Percentiles rank a stretch among this genome's conserved stretches.
Evolutionary conservation across 2,888 invertebrate species (phyloP).

Genomic region (Polydesmus complanatus): DNA sequence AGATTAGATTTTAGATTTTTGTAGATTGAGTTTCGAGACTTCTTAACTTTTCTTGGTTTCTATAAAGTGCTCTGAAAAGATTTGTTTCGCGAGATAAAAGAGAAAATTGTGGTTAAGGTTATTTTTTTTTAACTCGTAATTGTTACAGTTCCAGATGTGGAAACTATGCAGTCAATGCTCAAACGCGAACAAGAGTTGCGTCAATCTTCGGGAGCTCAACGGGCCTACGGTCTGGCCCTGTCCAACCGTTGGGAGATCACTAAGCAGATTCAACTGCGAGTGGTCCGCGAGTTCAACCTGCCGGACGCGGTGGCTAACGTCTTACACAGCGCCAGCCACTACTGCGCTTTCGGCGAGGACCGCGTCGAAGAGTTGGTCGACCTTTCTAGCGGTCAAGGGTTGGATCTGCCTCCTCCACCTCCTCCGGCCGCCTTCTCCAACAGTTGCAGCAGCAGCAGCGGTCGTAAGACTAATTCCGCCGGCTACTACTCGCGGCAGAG

Average conservation of each 20-base stretch:
- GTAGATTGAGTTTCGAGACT: too few relatives aligned
- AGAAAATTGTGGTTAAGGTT: too few relatives aligned
- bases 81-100: too few relatives aligned
- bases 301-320: constrained; percentile 76
- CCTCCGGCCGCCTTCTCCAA: neutral
- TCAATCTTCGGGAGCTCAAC: constrained; percentile 59
- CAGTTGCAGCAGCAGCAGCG: neutral
- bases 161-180: constrained; percentile 61
- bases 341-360: constrained; percentile 15
- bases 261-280: constrained; percentile 65
- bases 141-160: constrained; percentile 53
- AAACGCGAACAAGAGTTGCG: constrained; percentile 72
- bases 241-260: constrained; percentile 63
- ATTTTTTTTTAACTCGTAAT: neutral
- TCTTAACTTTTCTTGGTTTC: too few relatives aligned
- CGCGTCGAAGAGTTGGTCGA: neutral
- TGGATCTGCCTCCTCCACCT: neutral
- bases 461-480: neutral
- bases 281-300: constrained; percentile 84
- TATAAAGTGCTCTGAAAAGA: too few relatives aligned
- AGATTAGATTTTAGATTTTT: too few relatives aligned
- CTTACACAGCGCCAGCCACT: constrained; percentile 37
- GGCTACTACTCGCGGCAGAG: neutral
- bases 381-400: neutral
- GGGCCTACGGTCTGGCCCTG: constrained; percentile 59